These are phyloP conservation scores for Pteria penguin DNA, from an alignment of 2,888 invertebrate species.

Conservation along the genomic window DNA sequence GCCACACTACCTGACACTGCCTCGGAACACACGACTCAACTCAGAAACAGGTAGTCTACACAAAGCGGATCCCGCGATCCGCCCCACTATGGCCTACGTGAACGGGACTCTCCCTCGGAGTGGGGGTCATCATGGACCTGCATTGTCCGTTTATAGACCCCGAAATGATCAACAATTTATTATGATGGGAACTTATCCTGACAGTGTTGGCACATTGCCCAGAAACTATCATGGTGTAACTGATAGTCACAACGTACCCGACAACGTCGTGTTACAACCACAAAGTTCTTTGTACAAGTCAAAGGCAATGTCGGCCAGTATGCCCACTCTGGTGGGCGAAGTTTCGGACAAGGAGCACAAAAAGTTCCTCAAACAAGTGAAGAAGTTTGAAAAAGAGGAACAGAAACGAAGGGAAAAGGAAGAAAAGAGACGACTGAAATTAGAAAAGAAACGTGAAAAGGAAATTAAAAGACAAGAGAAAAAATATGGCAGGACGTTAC, in stretches of 20 bases:
- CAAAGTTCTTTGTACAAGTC: conserved; percentile 55
- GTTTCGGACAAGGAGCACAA: conserved; percentile 64
- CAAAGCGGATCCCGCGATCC: conserved; percentile 20
- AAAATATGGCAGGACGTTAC: conserved; percentile 62
- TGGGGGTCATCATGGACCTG: conserved; percentile 21
- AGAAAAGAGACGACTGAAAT: conserved; percentile 64
- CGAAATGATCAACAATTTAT: conserved; percentile 48
- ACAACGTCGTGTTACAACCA: conserved; percentile 4
- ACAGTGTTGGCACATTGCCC: conserved; percentile 34
- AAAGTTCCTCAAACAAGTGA: conserved; percentile 63
- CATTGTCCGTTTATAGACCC: conserved; percentile 53
- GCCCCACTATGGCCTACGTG: conserved; percentile 26
- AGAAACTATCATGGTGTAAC: conserved; percentile 34
- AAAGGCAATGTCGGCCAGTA: conserved; percentile 64
- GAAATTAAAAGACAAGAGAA: conserved; percentile 56
- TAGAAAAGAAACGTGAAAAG: conserved; percentile 66
- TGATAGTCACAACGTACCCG: conserved; percentile 24
- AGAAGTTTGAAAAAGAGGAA: conserved; percentile 69
- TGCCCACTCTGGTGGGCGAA: conserved; percentile 65
- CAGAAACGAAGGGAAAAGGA: conserved; percentile 65
- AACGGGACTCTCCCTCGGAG: conserved; percentile 35
- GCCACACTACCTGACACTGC: conserved; percentile 44
- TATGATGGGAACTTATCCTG: conserved; percentile 52
- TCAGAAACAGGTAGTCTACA: conserved; percentile 15
- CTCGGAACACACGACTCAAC: conserved; percentile 35